Conservation (phyloP, 2,888 invertebrate species). For the Helicoverpa assulta region DNA sequence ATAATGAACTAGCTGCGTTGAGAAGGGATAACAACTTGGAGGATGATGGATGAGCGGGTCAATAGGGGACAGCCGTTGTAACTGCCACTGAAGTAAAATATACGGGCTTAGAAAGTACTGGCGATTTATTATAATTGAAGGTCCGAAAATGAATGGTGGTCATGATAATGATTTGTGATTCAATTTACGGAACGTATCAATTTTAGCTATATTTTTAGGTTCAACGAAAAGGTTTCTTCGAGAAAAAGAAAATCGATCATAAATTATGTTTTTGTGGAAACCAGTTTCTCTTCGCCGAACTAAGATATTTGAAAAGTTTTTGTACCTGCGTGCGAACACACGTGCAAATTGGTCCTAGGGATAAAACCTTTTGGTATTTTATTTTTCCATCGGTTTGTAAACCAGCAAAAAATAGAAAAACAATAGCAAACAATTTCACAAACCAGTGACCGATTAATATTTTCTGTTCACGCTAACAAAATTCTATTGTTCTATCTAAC, state of each 20-base stretch:
- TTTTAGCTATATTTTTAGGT: neutral
- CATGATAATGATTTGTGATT: neutral
- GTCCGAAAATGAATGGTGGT: slow-evolving; percentile 10
- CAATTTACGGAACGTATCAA: neutral
- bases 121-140: slow-evolving; percentile 41
- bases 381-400: no score
- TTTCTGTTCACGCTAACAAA: slow-evolving; percentile 1
- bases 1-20: slow-evolving; percentile 48
- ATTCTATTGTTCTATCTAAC: slow-evolving; percentile 25
- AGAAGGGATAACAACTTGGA: slow-evolving; percentile 57
- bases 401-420: neutral
- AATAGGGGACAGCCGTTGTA: slow-evolving; percentile 49
- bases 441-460: slow-evolving; percentile 1
- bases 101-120: slow-evolving; percentile 39
- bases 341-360: no score
- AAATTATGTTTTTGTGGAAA: neutral
- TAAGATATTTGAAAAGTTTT: no score
- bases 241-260: neutral
- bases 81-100: slow-evolving; percentile 39
- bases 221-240: neutral
- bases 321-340: no score
- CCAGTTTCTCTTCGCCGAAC: no score
- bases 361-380: no score
- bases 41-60: slow-evolving; percentile 63
- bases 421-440: neutral